Base-by-base conservation (phyloP, 2,888 invertebrate genomes). In the Drosophila hamatofila region DNA sequence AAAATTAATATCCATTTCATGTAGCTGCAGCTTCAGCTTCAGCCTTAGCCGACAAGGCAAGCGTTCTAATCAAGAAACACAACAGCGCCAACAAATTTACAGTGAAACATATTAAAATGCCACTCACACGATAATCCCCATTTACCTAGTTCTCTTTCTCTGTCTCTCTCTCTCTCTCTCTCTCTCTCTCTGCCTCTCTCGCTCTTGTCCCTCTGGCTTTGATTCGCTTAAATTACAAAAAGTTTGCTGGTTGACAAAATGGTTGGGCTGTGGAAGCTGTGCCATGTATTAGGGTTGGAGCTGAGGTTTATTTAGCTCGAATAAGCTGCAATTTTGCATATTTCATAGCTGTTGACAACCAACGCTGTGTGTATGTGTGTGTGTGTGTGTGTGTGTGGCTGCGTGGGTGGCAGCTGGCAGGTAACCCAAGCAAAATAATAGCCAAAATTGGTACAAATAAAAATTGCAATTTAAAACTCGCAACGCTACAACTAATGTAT, bases 271-370 rank as follows among this genome's bases (percentile, higher is more conserved):
- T 41, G 42, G 49, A 21, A 33, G 59, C 23, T 61, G 37, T 41
- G 46, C 11, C 49, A 44, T 64, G 61, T 46, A 67, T 71, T 52
- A 49, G 52, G 41, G 63, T 12, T 41, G 23, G 46, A 70, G 23
- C 48, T 48, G 71, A 46, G 54, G 80, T 61, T 75, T 81, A 88
- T 85, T 83, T 80, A 78, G 83, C 70, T 76, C 82, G 75, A 88
- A 86, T 88, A 88, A 84, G 89, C 89, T 85, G 87, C 72, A 83
- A 86, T 89, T 85, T 83, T 83, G 77, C 84, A 89, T 85, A 85
- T 89, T 85, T 85, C 89, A 85, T 83, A 85, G 72, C 67, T 73
- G 87, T 71, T 83, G 89, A 80, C 80, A 83, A 72, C 27, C 7
- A 33, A 55, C 23, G 61, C 51, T 52, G 41, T 46, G 41, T 39